Percentiles rank a stretch among this genome's conserved stretches.
Conservation (phyloP, 64 coral and sea anemone species). For the Montipora capricornis region DNA sequence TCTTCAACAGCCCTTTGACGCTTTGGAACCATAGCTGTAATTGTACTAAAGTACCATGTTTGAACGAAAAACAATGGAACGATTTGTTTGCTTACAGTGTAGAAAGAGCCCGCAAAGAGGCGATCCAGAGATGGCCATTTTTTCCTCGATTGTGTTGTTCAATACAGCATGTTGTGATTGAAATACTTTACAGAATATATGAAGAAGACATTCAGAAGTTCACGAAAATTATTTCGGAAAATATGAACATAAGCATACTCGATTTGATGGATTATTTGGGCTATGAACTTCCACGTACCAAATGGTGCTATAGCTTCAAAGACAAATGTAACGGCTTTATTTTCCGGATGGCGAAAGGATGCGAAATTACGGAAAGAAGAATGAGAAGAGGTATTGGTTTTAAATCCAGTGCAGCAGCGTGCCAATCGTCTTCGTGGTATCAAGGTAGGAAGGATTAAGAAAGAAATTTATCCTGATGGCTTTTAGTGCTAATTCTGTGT, state of each 20-base stretch:
- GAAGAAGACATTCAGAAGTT: neutral
- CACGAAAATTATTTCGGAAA: neutral
- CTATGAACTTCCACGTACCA: constrained; percentile 15
- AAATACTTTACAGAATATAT: neutral
- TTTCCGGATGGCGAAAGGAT: neutral
- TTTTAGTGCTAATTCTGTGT: neutral
- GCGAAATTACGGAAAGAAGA: neutral
- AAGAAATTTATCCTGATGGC: neutral
- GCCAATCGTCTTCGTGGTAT: constrained; percentile 3
- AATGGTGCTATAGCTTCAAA: constrained; percentile 33
- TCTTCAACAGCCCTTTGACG: constrained; percentile 39
- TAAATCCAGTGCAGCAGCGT: neutral
- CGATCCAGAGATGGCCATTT: neutral
- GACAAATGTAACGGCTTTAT: constrained; percentile 8
- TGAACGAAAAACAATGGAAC: constrained; percentile 33
- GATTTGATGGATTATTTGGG: neutral
- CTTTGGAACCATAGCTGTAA: constrained; percentile 28
- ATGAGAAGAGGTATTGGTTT: constrained; percentile 10
- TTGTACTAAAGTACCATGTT: constrained; percentile 61
- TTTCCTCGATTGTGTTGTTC: constrained; percentile 10
- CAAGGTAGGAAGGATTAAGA: neutral
- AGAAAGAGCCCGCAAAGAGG: constrained; percentile 7
- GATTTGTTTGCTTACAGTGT: constrained; percentile 35
- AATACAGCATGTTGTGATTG: neutral
- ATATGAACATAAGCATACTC: neutral